A percentile compares a stretch with the other conserved stretches of the same genome.
phyloP scores from a whole-genome alignment of 2,113 vertebrate genomes.

The Brachyhypopomus occidentalis region DNA sequence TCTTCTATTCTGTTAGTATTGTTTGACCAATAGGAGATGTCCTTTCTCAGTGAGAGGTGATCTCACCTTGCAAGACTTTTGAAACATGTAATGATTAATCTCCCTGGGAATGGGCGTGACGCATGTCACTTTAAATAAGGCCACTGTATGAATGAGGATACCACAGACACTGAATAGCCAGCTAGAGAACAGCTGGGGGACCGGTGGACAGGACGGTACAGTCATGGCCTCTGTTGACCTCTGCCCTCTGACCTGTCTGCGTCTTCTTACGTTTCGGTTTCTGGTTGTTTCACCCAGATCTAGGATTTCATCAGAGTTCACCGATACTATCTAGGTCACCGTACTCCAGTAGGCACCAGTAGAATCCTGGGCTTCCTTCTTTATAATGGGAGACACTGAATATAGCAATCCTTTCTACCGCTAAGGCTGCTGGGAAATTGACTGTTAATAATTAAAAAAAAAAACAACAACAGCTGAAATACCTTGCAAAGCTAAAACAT shows the following conservation, averaged over 20 bases:
- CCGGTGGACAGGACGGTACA: not conserved
- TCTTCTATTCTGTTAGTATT: not conserved
- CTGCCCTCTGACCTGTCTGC: not conserved
- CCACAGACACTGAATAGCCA: not conserved
- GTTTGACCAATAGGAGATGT: no score
- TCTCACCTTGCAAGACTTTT: not conserved
- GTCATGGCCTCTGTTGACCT: no score
- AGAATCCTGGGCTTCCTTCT: not conserved
- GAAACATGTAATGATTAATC: not conserved
- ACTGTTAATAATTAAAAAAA: not conserved
- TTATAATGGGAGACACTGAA: not conserved
- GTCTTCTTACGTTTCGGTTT: not conserved
- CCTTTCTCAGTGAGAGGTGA: not conserved
- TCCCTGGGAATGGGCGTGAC: no score
- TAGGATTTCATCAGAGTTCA: conserved; percentile 15
- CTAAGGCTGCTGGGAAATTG: not conserved
- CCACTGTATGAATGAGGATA: not conserved
- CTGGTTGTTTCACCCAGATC: conserved; percentile 7
- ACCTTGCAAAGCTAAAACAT: not conserved
- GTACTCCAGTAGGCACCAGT: not conserved
- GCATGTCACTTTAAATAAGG: conserved; percentile 25
- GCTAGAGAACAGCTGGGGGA: no score
- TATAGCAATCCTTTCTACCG: not conserved
- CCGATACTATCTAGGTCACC: conserved; percentile 33
- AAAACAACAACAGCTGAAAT: not conserved